Conservation (phyloP, 2,888 invertebrate species). For the Philaethria dido region DNA sequence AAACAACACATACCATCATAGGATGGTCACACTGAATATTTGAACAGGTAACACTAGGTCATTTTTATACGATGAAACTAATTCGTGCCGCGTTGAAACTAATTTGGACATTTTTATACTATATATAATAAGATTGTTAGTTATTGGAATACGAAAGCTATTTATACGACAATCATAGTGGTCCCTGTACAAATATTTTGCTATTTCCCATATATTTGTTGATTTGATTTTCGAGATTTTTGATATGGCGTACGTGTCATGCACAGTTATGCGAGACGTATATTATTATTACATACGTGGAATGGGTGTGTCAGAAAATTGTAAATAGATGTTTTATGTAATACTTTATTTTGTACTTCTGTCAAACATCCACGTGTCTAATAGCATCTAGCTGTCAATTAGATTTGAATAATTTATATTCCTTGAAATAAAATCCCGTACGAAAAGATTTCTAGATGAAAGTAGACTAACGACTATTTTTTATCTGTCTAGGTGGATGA, state of each 20-base stretch:
- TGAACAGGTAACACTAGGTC: conserved; percentile 37
- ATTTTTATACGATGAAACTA: conserved; percentile 33
- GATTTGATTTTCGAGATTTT: conserved; percentile 22
- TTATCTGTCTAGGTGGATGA: conserved; percentile 82
- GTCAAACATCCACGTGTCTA: conserved; percentile 77
- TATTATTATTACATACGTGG: conserved; percentile 74
- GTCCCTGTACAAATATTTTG: conserved; percentile 33
- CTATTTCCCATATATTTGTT: conserved; percentile 22
- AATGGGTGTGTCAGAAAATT: conserved; percentile 73
- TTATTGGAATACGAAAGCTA: conserved; percentile 25
- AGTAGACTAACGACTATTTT: conserved; percentile 81
- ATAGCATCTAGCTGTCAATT: conserved; percentile 80
- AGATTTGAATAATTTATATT: conserved; percentile 77
- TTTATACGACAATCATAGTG: conserved; percentile 29
- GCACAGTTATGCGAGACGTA: conserved; percentile 74
- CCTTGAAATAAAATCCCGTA: conserved; percentile 74
- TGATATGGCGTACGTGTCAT: conserved; percentile 38
- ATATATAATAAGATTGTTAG: conserved; percentile 33
- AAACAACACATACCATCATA: conserved; percentile 39
- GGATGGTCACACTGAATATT: conserved; percentile 59
- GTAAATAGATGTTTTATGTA: conserved; percentile 81
- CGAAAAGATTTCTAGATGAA: conserved; percentile 67
- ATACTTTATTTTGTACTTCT: conserved; percentile 74
- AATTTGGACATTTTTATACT: conserved; percentile 39
- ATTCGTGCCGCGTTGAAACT: conserved; percentile 18